Percentiles rank a stretch among this genome's conserved stretches.
These are phyloP conservation scores for Cynodonichthys magdalenae DNA, from an alignment of 2,797 vertebrate species.

Conservation along the genomic window DNA sequence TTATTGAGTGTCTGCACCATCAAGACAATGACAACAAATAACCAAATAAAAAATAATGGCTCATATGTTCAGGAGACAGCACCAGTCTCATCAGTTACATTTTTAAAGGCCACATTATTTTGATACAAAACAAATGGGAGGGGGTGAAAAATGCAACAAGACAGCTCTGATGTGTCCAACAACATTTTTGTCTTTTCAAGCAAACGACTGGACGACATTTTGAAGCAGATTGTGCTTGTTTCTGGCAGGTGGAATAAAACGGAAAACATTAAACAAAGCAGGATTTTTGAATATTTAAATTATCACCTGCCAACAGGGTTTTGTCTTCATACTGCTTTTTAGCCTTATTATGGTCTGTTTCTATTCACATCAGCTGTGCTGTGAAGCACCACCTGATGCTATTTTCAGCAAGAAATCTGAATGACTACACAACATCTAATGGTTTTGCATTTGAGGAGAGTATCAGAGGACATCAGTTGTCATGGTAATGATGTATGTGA, in stretches of 20 bases:
- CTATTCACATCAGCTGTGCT: conserved; percentile 26
- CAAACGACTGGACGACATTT: conserved; percentile 43
- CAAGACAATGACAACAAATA: conserved; percentile 52
- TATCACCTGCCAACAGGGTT: conserved; percentile 54
- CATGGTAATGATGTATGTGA: conserved; percentile 55
- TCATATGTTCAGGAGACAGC: conserved; percentile 46
- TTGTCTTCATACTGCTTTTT: conserved; percentile 53
- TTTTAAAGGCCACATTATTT: conserved; percentile 67
- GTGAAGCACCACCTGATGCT: conserved; percentile 26
- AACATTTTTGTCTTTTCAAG: conserved; percentile 55
- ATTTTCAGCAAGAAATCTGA: conserved; percentile 39
- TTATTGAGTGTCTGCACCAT: conserved; percentile 15
- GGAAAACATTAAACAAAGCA: conserved; percentile 53
- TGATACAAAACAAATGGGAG: conserved; percentile 12
- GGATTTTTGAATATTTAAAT: conserved; percentile 55
- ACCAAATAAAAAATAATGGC: conserved; percentile 42
- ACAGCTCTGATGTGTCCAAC: conserved; percentile 54
- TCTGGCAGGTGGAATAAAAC: conserved; percentile 44
- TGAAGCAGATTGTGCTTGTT: conserved; percentile 43
- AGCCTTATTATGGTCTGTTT: conserved; percentile 37
- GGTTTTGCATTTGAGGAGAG: conserved; percentile 39
- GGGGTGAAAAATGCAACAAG: conserved; percentile 8
- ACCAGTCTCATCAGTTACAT: conserved; percentile 56
- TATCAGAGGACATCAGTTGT: conserved; percentile 39
- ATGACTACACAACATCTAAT: conserved; percentile 27